Evolutionary conservation across 1,140 invertebrate genomes (phyloP), one percentile per base, ranked within the genome.

Genomic region (Lineus longissimus): DNA sequence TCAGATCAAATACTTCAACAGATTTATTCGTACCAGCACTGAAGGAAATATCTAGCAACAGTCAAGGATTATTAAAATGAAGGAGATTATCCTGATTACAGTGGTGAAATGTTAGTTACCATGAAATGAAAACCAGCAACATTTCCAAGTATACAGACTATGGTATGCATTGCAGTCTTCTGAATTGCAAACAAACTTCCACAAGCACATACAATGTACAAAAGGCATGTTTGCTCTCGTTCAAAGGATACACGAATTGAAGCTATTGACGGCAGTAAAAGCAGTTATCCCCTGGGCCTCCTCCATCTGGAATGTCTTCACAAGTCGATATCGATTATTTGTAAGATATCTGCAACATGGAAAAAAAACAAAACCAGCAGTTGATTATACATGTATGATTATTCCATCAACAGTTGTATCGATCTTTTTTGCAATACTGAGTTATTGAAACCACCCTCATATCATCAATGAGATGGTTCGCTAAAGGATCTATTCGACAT

Each of bases 1-100:
- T 82, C 73, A 83, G 66, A 61, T 83, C 82, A 73, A 74, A 75
- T 2, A 82, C 67, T 41, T 78, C 73, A 22, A 82, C 45, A 45
- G 68, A 70, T 59, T 77, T 78, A 57, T 80, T 77, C 45, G 78
- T 76, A 25, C 80, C 77, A 54, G 74, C 70, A 72, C 79, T 79
- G 11, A 83, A 29, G 0, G 77, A 80, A 58, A 83, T 61, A 68
- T 82, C 76, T 79, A 36, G 36, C 36, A 30, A 29, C 56, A 65
- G 62, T 43, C 43, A 66, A 56, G 29, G 54, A 60, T 62, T n/a
- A n/a, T 31, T 23, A 11, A 67, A 29, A 59, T 56, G 40, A 55
- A 31, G 62, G 40, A 29, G 40, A 65, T 29, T 17, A 45, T n/a
- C n/a, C n/a, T n/a, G n/a, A n/a, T 43, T 43, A 13, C 41, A 43